Evolutionary conservation across 2,113 vertebrate species (phyloP).

Genomic region (Ceuthmochares aereus): DNA sequence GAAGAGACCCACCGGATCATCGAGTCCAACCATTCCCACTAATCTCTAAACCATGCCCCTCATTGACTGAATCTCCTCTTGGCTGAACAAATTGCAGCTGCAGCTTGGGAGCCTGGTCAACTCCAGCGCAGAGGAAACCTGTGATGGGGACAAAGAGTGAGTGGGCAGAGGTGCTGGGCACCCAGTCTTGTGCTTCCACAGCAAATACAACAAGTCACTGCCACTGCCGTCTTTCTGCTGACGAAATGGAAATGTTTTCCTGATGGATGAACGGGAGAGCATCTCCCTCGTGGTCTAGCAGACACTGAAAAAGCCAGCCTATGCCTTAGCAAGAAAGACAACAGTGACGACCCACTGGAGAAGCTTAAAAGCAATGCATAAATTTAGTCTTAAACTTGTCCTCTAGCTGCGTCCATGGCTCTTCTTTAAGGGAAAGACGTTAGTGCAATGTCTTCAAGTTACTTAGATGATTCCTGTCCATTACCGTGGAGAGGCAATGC

Average conservation of each 20-base stretch:
- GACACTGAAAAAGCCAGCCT: neutral
- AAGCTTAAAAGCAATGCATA: neutral
- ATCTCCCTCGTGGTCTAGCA: neutral
- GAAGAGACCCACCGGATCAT: no score
- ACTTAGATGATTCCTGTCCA: neutral
- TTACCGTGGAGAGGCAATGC: neutral
- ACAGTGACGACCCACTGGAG: neutral
- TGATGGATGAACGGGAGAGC: neutral
- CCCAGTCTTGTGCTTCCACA: no score
- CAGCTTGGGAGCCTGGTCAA: accelerated
- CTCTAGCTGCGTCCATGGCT: neutral
- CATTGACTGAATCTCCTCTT: neutral
- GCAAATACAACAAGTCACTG: neutral
- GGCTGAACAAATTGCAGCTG: neutral
- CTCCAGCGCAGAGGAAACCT: neutral
- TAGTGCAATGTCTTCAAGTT: neutral
- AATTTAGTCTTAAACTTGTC: neutral
- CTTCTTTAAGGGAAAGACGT: neutral
- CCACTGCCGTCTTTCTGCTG: neutral
- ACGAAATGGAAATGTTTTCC: neutral
- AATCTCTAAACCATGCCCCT: no score
- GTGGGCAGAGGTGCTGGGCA: neutral
- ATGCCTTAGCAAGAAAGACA: accelerated
- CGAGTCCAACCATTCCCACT: no score
- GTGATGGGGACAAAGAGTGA: neutral